Percentiles rank a stretch among this genome's conserved stretches.
Evolutionary conservation across 2,888 invertebrate genomes (phyloP).

Genomic region (Pseudeuparius sepicola): DNA sequence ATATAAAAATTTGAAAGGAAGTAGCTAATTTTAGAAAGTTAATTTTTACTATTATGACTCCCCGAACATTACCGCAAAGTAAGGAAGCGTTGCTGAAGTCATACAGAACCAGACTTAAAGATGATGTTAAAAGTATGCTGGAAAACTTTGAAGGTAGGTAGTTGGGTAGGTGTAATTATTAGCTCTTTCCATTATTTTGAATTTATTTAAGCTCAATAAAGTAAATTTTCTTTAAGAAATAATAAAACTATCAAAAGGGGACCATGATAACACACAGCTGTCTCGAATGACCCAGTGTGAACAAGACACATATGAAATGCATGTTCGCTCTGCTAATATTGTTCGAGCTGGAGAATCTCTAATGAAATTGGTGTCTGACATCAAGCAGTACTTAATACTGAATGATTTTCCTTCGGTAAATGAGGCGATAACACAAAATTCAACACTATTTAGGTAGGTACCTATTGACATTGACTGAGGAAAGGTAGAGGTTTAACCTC

Average conservation of each 20-base stretch:
- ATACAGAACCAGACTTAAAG: conserved; percentile 87
- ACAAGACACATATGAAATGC: conserved; percentile 94
- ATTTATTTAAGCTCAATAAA: not conserved
- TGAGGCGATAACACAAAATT: conserved; percentile 91
- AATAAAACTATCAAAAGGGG: conserved; percentile 78
- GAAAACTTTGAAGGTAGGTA: conserved; percentile 87
- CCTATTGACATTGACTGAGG: no score
- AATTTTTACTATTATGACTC: conserved; percentile 38
- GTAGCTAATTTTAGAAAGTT: no score
- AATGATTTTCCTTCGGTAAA: conserved; percentile 98
- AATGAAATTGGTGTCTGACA: conserved; percentile 94
- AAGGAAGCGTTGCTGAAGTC: conserved; percentile 93
- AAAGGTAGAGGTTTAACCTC: no score
- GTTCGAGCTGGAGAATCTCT: conserved; percentile 94
- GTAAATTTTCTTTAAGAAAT: conserved; percentile 58
- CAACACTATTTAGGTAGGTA: conserved; percentile 58
- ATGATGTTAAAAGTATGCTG: conserved; percentile 94
- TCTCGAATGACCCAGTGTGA: conserved; percentile 87
- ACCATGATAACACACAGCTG: conserved; percentile 84
- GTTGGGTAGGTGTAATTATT: not conserved
- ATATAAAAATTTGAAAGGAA: no score
- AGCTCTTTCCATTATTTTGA: conserved; percentile 2
- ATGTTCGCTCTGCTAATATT: conserved; percentile 92
- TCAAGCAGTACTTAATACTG: conserved; percentile 94
- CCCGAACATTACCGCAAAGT: conserved; percentile 72